A percentile compares a stretch with the other conserved stretches of the same genome.
These are phyloP conservation scores for Chironomus riparius DNA, from an alignment of 2,888 invertebrate genomes.

Conservation along the genomic window DNA sequence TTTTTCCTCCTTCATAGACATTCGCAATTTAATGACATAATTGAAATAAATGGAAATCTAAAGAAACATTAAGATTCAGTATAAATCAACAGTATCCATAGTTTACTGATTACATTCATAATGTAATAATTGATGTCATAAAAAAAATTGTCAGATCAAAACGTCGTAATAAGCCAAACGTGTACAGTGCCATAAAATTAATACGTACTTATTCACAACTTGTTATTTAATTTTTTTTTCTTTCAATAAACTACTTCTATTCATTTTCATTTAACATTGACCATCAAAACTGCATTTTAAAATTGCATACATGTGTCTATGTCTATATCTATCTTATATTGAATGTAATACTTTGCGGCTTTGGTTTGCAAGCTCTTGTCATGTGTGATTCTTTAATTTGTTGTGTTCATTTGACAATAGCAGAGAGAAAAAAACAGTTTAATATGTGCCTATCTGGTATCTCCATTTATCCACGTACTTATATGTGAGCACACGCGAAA, in stretches of 20 bases:
- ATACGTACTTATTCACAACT: neutral
- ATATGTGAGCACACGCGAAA: constrained; percentile 14
- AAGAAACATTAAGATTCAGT: too few species aligned
- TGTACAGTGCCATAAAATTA: neutral
- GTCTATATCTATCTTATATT: too few species aligned
- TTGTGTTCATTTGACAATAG: constrained; percentile 21
- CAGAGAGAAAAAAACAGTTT: neutral
- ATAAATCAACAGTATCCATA: too few species aligned
- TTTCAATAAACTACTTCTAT: neutral
- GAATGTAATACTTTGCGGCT: constrained; percentile 11
- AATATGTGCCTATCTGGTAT: neutral
- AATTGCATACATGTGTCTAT: neutral
- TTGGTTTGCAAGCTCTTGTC: constrained; percentile 8
- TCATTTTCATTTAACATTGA: constrained; percentile 10
- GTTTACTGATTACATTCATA: too few species aligned
- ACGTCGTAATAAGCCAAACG: neutral
- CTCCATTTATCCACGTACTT: constrained; percentile 22
- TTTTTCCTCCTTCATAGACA: too few species aligned
- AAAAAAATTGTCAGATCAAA: too few species aligned
- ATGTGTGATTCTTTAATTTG: constrained; percentile 17
- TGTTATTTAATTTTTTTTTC: too few species aligned
- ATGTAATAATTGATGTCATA: too few species aligned
- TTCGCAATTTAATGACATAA: too few species aligned
- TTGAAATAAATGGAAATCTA: too few species aligned
- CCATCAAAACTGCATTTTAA: constrained; percentile 20